Base-by-base conservation (phyloP, 1,140 invertebrate species). In the Heliconius himera region DNA sequence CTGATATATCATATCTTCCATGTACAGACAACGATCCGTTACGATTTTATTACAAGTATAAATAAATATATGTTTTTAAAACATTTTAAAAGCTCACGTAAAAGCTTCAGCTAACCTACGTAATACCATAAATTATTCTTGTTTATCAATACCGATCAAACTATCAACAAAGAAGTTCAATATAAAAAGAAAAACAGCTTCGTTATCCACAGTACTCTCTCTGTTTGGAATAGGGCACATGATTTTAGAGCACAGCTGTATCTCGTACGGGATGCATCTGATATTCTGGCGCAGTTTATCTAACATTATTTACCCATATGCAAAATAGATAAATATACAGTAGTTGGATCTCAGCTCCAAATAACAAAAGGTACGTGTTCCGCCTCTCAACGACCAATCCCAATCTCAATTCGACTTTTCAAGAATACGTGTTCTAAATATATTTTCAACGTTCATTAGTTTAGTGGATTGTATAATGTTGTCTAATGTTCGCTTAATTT, bases 351-450 rank as follows among this genome's bases (percentile, higher is more conserved):
- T 71, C 51, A 60, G 78, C 51, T 74, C 76, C 76, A 79, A 81
- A 83, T 83, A 85, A 85, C 82, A 82, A 82, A 82, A 79, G 78
- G 51, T 78, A 84, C 84, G 83, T 86, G 84, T 80, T 38, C 38
- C 20, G 83, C 80, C 66, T 86, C 72, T 66, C 80, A 84, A 83
- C 78, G 33, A 73, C 74, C 70, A 38, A 71, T 72, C 81, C 77
- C 73, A 81, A 81, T 83, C 80, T 81, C 73, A 81, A 73, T 71
- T 81, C 80, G 46, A 81, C 60, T 78, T 75, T 81, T 81, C 76
- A 29, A 71, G 73, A 81, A 22, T 66, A 66, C 80, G 80, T 81
- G 80, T 46, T 78, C 72, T 78, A 75, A 81, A 81, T 81, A 75
- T 70, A 72, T 81, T 70, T 73, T 41, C 60, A 60, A 51, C 72